These are phyloP conservation scores for Mohoua ochrocephala DNA, from an alignment of 2,113 vertebrate species.

Conservation along the genomic window DNA sequence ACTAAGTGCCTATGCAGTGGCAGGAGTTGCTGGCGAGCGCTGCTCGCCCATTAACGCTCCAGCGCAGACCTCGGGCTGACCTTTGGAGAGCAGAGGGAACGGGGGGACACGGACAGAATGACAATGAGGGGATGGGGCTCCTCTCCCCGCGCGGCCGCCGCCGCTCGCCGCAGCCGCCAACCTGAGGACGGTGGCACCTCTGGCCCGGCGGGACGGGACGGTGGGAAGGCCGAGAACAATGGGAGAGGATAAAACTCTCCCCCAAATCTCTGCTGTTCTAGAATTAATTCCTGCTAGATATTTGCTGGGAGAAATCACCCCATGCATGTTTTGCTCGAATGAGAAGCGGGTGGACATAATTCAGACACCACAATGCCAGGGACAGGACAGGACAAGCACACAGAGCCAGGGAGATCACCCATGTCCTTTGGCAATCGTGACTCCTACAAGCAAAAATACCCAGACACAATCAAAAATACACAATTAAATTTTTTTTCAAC, in stretches of 20 bases:
- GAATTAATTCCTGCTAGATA: neutral
- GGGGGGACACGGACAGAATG: conserved; percentile 62
- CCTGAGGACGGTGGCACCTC: neutral
- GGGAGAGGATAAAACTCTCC: neutral
- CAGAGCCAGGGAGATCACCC: neutral
- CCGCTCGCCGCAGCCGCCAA: neutral
- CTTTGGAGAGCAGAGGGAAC: conserved; percentile 59
- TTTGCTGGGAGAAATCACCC: neutral
- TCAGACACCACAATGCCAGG: neutral
- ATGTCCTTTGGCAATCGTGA: rapidly evolving
- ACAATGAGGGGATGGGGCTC: conserved; percentile 57
- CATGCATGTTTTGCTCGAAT: rapidly evolving
- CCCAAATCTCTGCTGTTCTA: neutral
- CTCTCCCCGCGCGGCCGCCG: neutral
- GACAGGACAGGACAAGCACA: neutral
- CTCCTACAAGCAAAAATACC: neutral
- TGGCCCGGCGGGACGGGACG: rapidly evolving
- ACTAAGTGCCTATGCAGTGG: conserved; percentile 37
- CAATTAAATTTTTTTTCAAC: neutral
- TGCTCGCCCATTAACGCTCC: conserved; percentile 65
- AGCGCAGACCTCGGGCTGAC: conserved; percentile 70
- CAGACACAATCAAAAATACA: neutral
- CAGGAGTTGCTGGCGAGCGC: conserved; percentile 9
- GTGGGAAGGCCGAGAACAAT: neutral
- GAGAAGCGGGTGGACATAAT: neutral